Percentiles rank a stretch among this genome's conserved stretches.
Conservation (phyloP, 2,888 invertebrate genomes). For the Cosmopolites sordidus region DNA sequence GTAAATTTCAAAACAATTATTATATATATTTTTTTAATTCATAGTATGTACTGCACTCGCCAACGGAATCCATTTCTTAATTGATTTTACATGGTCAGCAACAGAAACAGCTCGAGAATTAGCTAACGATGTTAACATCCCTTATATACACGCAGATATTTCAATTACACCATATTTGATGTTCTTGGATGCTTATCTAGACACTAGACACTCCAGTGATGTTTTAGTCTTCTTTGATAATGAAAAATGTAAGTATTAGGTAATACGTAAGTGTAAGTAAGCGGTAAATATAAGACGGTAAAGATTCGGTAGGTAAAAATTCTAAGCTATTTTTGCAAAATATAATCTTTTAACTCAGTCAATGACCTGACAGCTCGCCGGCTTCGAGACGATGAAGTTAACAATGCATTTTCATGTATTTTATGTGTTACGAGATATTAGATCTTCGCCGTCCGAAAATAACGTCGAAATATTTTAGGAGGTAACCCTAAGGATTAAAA, state of each 20-base stretch:
- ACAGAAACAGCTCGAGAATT: constrained; percentile 56
- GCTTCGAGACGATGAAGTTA: no score
- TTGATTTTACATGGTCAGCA: constrained; percentile 66
- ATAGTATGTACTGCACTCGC: constrained; percentile 38
- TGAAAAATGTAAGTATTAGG: constrained; percentile 58
- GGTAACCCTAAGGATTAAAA: no score
- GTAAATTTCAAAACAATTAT: background rate
- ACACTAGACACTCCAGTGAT: constrained; percentile 67
- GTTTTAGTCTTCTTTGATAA: constrained; percentile 69
- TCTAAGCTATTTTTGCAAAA: no score
- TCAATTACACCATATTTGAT: constrained; percentile 60
- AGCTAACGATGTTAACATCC: constrained; percentile 53
- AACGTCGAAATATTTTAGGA: no score
- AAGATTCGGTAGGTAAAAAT: no score
- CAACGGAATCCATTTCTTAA: constrained; percentile 44
- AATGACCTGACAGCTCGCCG: no score
- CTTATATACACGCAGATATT: constrained; percentile 58
- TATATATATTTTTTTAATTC: background rate
- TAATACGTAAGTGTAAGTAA: no score
- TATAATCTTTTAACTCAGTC: no score
- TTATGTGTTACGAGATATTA: no score
- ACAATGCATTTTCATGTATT: no score
- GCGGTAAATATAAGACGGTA: no score
- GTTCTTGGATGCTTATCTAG: constrained; percentile 63
- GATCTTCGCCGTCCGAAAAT: no score